Conservation (phyloP, 2,113 vertebrate genomes). For the Pongo abelii region DNA sequence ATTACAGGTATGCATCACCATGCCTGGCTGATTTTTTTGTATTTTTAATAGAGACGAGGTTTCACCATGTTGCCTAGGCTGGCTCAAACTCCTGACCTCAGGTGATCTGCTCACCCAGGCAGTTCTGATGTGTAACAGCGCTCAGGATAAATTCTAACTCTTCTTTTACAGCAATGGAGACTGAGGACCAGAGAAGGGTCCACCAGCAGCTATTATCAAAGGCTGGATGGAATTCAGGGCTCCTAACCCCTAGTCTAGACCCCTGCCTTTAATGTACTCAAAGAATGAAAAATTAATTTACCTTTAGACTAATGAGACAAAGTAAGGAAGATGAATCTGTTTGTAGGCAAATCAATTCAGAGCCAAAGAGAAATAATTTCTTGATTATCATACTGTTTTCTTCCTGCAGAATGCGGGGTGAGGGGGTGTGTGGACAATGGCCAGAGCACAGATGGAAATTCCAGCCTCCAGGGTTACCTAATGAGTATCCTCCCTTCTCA, state of each 20-base stretch:
- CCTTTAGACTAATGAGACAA: background rate
- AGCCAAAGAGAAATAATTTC: slow-evolving; percentile 8
- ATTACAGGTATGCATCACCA: no score
- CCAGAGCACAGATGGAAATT: background rate
- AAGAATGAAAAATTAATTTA: background rate
- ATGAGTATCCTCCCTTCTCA: background rate
- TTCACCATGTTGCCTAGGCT: no score
- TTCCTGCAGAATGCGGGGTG: background rate
- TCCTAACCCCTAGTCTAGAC: background rate
- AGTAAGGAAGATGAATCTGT: background rate
- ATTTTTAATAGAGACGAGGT: no score
- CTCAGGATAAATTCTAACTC: background rate
- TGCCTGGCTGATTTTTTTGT: no score
- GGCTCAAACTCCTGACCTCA: no score
- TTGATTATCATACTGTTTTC: background rate
- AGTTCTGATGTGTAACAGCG: background rate
- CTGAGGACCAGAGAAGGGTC: background rate
- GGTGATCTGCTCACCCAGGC: background rate
- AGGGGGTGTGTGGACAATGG: background rate
- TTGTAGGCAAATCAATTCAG: background rate
- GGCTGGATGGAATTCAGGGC: background rate
- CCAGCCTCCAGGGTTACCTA: background rate
- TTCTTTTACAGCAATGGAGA: background rate
- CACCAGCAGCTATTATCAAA: background rate
- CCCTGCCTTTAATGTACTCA: background rate